A percentile compares a stretch with the other conserved stretches of the same genome.
phyloP scores from a whole-genome alignment of 2,113 vertebrate genomes.

The Paedocypris sp. region DNA sequence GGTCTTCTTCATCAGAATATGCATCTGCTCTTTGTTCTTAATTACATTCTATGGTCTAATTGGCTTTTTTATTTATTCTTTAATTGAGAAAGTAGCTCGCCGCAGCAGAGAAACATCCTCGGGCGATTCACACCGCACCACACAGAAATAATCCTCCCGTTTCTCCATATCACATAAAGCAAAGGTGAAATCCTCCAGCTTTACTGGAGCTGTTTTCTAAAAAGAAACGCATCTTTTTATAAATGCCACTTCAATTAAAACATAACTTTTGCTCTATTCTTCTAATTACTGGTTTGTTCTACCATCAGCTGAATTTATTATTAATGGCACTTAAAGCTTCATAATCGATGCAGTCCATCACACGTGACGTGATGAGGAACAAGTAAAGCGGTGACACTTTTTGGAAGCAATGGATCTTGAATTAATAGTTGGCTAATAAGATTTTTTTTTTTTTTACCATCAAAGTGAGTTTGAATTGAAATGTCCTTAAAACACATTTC shows the following conservation, averaged over 20 bases:
- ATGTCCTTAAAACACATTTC: no score
- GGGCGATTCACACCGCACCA: not conserved
- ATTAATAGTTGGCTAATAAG: no score
- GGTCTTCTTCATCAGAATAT: constrained; percentile 43
- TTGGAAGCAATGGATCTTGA: constrained; percentile 19
- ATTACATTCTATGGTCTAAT: constrained; percentile 35
- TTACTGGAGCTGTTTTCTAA: no score
- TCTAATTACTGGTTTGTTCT: not conserved
- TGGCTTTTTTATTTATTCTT: constrained; percentile 20
- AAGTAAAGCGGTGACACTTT: constrained; percentile 11
- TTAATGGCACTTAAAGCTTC: constrained; percentile 32
- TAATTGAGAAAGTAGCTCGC: constrained; percentile 1
- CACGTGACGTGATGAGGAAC: not conserved
- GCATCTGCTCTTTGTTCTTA: constrained; percentile 36
- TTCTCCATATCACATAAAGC: not conserved
- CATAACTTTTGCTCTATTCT: not conserved
- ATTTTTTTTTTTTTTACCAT: no score
- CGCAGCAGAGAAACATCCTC: constrained; percentile 1
- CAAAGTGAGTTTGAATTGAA: no score
- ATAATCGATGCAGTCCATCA: constrained; percentile 33
- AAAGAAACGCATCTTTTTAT: no score
- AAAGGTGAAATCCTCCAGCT: not conserved
- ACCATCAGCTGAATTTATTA: constrained; percentile 25
- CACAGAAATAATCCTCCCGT: not conserved
- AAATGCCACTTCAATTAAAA: no score